Evolutionary conservation across 2,113 vertebrate genomes (phyloP), one percentile per base, ranked within the genome.

Genomic region (Grammomys dolichurus): DNA sequence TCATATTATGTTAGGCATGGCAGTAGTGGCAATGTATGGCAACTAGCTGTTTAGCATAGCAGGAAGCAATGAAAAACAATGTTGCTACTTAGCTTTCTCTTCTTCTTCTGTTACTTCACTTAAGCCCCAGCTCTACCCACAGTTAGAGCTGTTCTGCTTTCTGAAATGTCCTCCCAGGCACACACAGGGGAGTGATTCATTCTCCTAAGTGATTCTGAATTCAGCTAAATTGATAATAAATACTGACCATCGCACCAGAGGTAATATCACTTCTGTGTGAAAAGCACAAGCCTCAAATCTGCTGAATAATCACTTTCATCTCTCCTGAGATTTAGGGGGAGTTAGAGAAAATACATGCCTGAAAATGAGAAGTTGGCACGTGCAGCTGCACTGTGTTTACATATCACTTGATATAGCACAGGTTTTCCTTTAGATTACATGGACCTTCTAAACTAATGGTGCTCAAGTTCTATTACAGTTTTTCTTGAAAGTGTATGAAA

Each of bases 361-460:
- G 7, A 51, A 93, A 69, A 89, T 51, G 22, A 31, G 10, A 54
- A 58, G 63, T 91, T 87, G 87, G n/a, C 46, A n/a, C 12, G 1
- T 22, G 65, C 17, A n/a, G 43, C 56, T 90, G 51, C 43, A 70
- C 8, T 3, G 19, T 76, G 10, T 89, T 85, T 89, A 89, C 73
- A 8, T 26, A 89, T 22, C 56, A 46, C 65, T 65, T 58, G 22
- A 19, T 67, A 2, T 40, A 56, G 10, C 43, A 51, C 84, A 73
- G 70, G 56, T 91, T 96, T 94, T 93, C 43, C 54, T 51, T 89
- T 87, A 63, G 75, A 60, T 89, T 73, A 60, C 78, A 70, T 22
- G 26, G 60, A 26, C 89, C 4, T 80, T 90, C 33, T 48, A 73
- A 96, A 84, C 93, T 78, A 36, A 90, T 92, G 82, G 73, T 40